Percentiles rank a stretch among this genome's conserved stretches.
These are phyloP conservation scores for Drosophila navojoa DNA, from an alignment of 1,140 invertebrate species.

Conservation along the genomic window DNA sequence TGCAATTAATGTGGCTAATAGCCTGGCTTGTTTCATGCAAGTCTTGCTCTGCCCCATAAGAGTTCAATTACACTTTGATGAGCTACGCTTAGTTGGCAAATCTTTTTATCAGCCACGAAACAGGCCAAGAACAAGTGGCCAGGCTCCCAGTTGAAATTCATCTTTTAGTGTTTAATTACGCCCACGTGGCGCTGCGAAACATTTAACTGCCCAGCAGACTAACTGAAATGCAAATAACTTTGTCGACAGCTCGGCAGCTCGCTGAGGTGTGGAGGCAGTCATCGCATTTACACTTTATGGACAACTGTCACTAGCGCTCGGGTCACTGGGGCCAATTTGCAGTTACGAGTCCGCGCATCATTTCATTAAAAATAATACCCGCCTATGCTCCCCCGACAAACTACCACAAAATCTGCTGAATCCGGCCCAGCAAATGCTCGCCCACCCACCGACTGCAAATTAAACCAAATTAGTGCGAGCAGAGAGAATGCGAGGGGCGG, in stretches of 20 bases:
- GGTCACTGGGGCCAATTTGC: slow-evolving; percentile 65
- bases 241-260: not conserved
- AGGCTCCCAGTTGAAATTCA: slow-evolving; percentile 15
- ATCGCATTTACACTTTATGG: not conserved
- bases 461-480: slow-evolving; percentile 69
- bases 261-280: not conserved
- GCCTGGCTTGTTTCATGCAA: not conserved
- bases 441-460: slow-evolving; percentile 61
- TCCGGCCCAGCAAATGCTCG: not conserved
- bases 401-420: slow-evolving; percentile 6
- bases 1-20: not conserved
- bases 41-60: slow-evolving; percentile 9
- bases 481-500: not conserved
- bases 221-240: slow-evolving; percentile 62
- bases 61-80: slow-evolving; percentile 43
- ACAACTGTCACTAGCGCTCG: slow-evolving; percentile 37
- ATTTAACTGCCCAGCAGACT: slow-evolving; percentile 45
- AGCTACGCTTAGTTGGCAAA: slow-evolving; percentile 44
- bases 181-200: slow-evolving; percentile 62
- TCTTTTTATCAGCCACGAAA: slow-evolving; percentile 66
- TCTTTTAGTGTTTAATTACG: slow-evolving; percentile 60
- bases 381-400: slow-evolving; percentile 19
- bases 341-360: slow-evolving; percentile 56
- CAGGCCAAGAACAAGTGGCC: slow-evolving; percentile 14
- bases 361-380: slow-evolving; percentile 75